Evolutionary conservation across 2,797 vertebrate species (phyloP).

Genomic region (Naso thynnoides): DNA sequence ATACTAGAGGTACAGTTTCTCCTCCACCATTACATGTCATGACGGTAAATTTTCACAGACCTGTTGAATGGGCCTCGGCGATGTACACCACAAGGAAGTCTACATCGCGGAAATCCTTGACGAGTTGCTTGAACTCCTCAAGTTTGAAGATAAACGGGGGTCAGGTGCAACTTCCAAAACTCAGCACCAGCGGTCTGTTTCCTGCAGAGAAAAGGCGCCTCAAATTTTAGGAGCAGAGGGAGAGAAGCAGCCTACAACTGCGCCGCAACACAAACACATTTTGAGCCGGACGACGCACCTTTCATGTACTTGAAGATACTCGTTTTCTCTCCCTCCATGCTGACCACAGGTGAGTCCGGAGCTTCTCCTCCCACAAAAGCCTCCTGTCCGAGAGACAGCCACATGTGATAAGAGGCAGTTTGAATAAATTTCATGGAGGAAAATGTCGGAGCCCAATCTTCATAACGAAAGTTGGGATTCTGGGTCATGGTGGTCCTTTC

Average conservation of each 20-base stretch:
- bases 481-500: constrained; percentile 80
- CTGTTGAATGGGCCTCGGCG: constrained; percentile 92
- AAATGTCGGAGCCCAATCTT: constrained; percentile 91
- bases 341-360: constrained; percentile 87
- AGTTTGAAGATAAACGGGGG: constrained; percentile 94
- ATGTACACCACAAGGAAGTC: constrained; percentile 95
- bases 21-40: background rate
- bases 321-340: constrained; percentile 68
- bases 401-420: constrained; percentile 78
- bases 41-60: constrained; percentile 69
- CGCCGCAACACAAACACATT: too few relatives aligned
- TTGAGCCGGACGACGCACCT: constrained; percentile 73
- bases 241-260: accelerated
- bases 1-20: too few relatives aligned
- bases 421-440: constrained; percentile 80
- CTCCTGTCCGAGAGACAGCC: constrained; percentile 87
- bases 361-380: constrained; percentile 84
- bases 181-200: constrained; percentile 90
- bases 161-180: constrained; percentile 97
- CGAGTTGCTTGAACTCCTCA: constrained; percentile 91
- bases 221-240: background rate
- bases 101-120: constrained; percentile 86
- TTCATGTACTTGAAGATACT: constrained; percentile 83
- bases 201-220: constrained; percentile 68
- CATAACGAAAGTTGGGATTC: constrained; percentile 88